Evolutionary conservation across 2,797 vertebrate species (phyloP).

Genomic region (Lagodon rhomboides): DNA sequence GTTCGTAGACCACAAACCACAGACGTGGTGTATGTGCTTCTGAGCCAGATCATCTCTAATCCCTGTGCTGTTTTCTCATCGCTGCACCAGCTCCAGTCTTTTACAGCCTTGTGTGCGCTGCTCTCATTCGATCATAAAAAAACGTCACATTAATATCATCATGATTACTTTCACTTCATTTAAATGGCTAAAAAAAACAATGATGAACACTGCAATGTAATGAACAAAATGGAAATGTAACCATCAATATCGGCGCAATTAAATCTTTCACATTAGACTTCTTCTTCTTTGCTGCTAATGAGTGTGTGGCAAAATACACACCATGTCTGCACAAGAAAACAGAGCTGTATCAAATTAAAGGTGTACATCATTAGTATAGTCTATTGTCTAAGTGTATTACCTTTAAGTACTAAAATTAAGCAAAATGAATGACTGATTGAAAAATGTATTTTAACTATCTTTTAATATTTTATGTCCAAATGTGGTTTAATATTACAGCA

Average conservation of each 20-base stretch:
- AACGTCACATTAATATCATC: neutral
- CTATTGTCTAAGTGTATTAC: neutral
- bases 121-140: neutral
- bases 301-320: neutral
- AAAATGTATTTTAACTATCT: too few relatives aligned
- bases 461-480: too few relatives aligned
- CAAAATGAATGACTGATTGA: too few relatives aligned
- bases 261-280: conserved; percentile 25
- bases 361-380: neutral
- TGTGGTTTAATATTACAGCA: too few relatives aligned
- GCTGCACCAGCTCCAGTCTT: neutral
- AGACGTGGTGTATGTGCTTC: conserved; percentile 1
- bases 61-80: neutral
- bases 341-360: conserved; percentile 1
- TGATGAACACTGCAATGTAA: conserved; percentile 20
- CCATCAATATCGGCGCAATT: neutral
- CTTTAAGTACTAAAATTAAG: neutral
- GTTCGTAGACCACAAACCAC: neutral
- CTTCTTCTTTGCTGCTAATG: conserved; percentile 3
- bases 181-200: conserved; percentile 9
- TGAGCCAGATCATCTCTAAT: neutral
- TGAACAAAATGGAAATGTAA: conserved; percentile 11
- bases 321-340: neutral
- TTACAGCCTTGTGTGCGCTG: neutral
- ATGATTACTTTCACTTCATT: conserved; percentile 9